These are phyloP conservation scores for Rapana venosa DNA, from an alignment of 2,888 invertebrate species.

Conservation along the genomic window DNA sequence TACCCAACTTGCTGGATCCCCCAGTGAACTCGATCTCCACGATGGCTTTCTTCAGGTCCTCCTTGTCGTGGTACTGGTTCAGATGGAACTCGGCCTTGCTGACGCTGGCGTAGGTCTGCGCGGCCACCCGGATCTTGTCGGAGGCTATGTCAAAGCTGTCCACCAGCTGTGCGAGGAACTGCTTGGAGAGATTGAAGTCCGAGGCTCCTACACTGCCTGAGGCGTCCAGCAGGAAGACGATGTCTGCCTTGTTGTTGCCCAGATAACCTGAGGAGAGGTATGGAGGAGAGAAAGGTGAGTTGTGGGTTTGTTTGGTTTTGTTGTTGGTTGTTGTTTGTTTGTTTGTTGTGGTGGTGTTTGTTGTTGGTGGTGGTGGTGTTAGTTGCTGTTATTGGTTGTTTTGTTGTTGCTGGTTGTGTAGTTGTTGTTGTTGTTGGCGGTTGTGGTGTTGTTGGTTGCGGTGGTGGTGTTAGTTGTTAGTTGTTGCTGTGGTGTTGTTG, in stretches of 20 bases:
- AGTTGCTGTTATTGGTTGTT: too few species aligned
- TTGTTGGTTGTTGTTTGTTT: too few species aligned
- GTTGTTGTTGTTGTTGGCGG: too few species aligned
- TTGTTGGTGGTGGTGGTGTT: background rate
- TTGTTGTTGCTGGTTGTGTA: too few species aligned
- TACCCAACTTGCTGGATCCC: background rate
- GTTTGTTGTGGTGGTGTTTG: too few species aligned
- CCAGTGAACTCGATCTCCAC: background rate
- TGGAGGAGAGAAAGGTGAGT: background rate
- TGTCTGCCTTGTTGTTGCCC: background rate
- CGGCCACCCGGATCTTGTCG: background rate
- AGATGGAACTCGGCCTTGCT: background rate
- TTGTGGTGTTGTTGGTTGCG: too few species aligned
- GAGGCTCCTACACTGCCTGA: conserved; percentile 1
- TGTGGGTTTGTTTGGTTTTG: background rate
- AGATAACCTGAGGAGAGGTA: background rate
- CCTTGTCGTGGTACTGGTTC: background rate
- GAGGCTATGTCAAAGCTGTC: conserved; percentile 9
- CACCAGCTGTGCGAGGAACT: background rate
- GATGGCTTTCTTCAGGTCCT: background rate
- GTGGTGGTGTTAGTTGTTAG: too few species aligned
- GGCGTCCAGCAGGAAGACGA: too few species aligned
- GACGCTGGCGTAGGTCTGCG: background rate
- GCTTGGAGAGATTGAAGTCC: background rate
- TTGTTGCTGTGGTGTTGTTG: too few species aligned